Evolutionary conservation across 2,888 invertebrate species (phyloP), one percentile per base, ranked within the genome.

Genomic region (Acronicta aceris): DNA sequence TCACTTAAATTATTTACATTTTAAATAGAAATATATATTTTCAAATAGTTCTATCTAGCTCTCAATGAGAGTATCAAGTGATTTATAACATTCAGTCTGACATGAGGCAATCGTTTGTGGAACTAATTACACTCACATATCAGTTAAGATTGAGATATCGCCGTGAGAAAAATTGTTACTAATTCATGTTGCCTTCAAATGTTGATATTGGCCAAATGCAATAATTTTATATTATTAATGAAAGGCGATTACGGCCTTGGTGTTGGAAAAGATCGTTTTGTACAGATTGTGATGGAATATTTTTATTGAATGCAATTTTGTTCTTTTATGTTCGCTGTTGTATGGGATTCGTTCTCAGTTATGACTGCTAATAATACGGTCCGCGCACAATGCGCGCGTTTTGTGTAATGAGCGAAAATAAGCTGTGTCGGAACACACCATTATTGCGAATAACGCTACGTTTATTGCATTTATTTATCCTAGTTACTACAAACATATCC

Each of bases 81-180:
- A 65, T 56, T 43, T 58, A 59, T 49, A 59, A 54, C 63, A 59
- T 60, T 50, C 49, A 58, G 63, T 61, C 46, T 49, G 53, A 54
- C 50, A 49, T 57, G 61, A 59, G 63, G 71, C 68, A 65, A 70
- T 62, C 49, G 54, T 73, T 75, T 71, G 58, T 63, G 67, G 48
- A 77, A 71, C 64, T 78, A 82, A 82, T 82, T 81, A 80, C 67
- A 74, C 79, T 82, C 81, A 79, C 89, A 88, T 89, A 89, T 86
- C 89, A 88, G 84, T 84, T 79, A 71, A 74, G 71, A 76, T 76
- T 78, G 77, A 66, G 54, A 73, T 78, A 77, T 76, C 63, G 63
- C 75, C 68, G 73, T 83, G 81, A 78, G 81, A 79, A 78, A 33
- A 65, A 76, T 76, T 75, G 73, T 78, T 80, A 77, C 68, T 82